A percentile compares a stretch with the other conserved stretches of the same genome.
Evolutionary conservation across 2,113 vertebrate species (phyloP).

Genomic region (Candoia aspera): DNA sequence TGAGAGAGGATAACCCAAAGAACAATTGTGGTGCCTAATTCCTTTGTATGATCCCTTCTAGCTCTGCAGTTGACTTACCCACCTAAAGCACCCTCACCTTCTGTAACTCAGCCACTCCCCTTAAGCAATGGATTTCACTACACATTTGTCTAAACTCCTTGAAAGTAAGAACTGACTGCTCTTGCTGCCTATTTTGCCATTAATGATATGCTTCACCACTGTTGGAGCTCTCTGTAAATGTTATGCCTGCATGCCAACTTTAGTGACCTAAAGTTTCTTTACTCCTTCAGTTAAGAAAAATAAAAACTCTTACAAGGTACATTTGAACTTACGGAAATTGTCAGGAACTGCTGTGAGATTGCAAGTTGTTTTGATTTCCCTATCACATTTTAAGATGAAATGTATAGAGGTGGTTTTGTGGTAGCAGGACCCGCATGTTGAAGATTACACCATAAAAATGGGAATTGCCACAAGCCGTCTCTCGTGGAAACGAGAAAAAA

Average conservation of each 20-base stretch:
- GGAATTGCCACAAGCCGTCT: accelerated
- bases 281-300: background rate
- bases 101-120: constrained; percentile 79
- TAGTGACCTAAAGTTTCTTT: constrained; percentile 21
- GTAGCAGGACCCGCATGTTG: background rate
- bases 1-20: background rate
- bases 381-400: constrained; percentile 8
- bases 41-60: constrained; percentile 81
- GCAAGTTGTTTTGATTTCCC: constrained; percentile 37
- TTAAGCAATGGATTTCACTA: constrained; percentile 98
- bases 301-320: constrained; percentile 32
- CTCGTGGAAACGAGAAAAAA: background rate
- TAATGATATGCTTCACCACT: constrained; percentile 52
- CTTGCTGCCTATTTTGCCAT: constrained; percentile 61
- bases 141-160: constrained; percentile 94
- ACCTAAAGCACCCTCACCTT: constrained; percentile 83
- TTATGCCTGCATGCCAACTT: constrained; percentile 51
- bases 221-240: constrained; percentile 32
- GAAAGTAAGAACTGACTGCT: constrained; percentile 89
- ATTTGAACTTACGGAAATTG: constrained; percentile 1
- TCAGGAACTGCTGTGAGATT: constrained; percentile 32
- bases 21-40: constrained; percentile 66
- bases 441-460: background rate
- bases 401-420: constrained; percentile 50
- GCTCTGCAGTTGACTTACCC: constrained; percentile 84